Base-by-base conservation (phyloP, 2,113 vertebrate species). In the Serinus canaria region DNA sequence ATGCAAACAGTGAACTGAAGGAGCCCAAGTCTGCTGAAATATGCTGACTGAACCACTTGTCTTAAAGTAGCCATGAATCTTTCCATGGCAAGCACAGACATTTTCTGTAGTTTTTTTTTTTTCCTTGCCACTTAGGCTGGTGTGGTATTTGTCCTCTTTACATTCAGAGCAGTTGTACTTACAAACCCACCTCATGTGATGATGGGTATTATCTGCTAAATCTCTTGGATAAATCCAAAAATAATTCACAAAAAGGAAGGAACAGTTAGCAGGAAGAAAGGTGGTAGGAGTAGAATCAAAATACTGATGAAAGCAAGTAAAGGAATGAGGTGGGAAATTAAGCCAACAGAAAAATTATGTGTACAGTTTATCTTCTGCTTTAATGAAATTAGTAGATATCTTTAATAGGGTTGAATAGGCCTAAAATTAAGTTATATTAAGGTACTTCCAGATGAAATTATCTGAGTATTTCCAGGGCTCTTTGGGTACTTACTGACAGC, bases 21-120 rank as follows among this genome's bases (percentile, higher is more conserved):
- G 83, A 93, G 73, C 52, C 85, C 21, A 93, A 67, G 84, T 66
- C 79, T 97, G 50, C 87, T 94, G 87, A 97, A 93, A 94, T 81
- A 83, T 28, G 68, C 84, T 94, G 95, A 75, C 83, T 78, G 79
- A 94, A 92, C 44, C 20, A 66, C 46, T 52, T 6, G 1, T 50
- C 43, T 96, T 90, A 70, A 90, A 76, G 68, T 43, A 87, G 22
- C 30, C 68, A 27, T 39, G 46, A 56, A 76, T 76, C 70, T 87
- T 78, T 91, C 14, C 21, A 69, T 25, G 33, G 53, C 22, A 91
- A 92, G 27, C 14, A 74, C 31, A 44, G 50, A 31, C 33, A 75
- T 64, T 75, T 94, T 67, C 72, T 68, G 19, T 37, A 64, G 11
- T 6, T 2, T 55, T 68, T 69, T 68, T 69, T 37, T 84, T 73